Base-by-base conservation (phyloP, 2,888 invertebrate genomes). In the Eristalinus aeneus region DNA sequence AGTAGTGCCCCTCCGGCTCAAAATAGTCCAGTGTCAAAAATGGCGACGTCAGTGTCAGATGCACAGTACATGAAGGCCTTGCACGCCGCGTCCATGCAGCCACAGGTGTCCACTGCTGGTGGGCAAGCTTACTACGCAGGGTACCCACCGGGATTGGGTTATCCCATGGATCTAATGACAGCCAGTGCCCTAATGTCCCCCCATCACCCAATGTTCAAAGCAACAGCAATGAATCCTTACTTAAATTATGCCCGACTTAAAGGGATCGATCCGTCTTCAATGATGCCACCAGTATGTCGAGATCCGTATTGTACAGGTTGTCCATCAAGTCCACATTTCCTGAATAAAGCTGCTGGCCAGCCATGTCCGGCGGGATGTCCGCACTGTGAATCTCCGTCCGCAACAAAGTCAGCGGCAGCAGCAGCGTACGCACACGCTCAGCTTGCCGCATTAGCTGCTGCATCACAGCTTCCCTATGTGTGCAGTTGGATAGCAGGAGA, bases 241-340 rank as follows among this genome's bases (percentile, higher is more conserved):
- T 94, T 97, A 85, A 96, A 96, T 74, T 98, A 98, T 90, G 97
- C 97, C 4, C 94, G 97, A 88, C 95, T 98, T 93, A 97, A 98
- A 93, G 94, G 92, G 2, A 88, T 92, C 77, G 93, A 92, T 65
- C 90, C 89, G 0, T 56, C 94, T 95, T 80, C 88, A 20, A 88
- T 88, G 46, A 88, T 89, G 53, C 95, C 96, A 10, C 96, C 97
- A 31, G 94, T 95, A 39, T 98, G 98, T 91, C 94, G 98, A 79
- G 98, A 98, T 92, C 98, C 98, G 0, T 98, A 97, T 91, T 98
- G 98, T 92, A 97, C 97, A 0, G 97, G 97, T 72, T 98, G 98
- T 91, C 97, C 97, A 88, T 93, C 97, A 84, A 97, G 96, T 93
- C 96, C 97, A 78, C 96, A 97, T 92, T 94, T 96, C 89, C 93